These are phyloP conservation scores for Limnephilus rhombicus DNA, from an alignment of 2,888 invertebrate species.

Conservation along the genomic window DNA sequence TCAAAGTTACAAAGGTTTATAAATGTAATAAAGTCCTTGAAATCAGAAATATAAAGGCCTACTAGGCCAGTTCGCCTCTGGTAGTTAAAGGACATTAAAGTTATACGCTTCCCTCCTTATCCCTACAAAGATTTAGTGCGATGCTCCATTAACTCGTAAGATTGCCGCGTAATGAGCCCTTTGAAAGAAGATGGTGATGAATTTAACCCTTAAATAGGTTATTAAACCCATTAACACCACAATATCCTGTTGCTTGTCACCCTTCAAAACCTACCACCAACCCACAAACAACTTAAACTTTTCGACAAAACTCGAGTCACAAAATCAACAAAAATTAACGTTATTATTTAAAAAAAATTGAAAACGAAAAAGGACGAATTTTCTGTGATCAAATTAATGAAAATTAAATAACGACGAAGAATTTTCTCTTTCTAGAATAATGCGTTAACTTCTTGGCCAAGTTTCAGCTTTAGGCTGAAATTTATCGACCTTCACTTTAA, in stretches of 20 bases:
- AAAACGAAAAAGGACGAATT: neutral
- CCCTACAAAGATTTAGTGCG: neutral
- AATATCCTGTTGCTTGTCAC: neutral
- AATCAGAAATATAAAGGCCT: neutral
- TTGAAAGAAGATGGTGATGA: conserved; percentile 18
- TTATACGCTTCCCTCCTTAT: neutral
- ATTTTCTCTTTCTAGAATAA: neutral
- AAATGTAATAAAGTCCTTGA: neutral
- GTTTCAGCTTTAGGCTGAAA: neutral
- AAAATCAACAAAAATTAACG: neutral
- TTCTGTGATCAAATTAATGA: neutral
- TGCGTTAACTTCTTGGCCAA: neutral
- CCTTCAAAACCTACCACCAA: neutral
- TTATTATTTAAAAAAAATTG: neutral
- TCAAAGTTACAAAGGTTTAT: neutral
- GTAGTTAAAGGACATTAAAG: neutral
- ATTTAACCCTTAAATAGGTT: neutral
- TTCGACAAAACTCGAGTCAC: neutral
- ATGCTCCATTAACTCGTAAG: conserved; percentile 12
- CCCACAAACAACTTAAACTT: neutral
- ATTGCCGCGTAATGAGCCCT: conserved; percentile 22
- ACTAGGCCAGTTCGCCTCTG: neutral
- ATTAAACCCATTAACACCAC: neutral
- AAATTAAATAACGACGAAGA: neutral
- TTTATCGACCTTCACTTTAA: neutral